Conservation (phyloP, 2,888 invertebrate genomes). For the Drosophila merina region DNA sequence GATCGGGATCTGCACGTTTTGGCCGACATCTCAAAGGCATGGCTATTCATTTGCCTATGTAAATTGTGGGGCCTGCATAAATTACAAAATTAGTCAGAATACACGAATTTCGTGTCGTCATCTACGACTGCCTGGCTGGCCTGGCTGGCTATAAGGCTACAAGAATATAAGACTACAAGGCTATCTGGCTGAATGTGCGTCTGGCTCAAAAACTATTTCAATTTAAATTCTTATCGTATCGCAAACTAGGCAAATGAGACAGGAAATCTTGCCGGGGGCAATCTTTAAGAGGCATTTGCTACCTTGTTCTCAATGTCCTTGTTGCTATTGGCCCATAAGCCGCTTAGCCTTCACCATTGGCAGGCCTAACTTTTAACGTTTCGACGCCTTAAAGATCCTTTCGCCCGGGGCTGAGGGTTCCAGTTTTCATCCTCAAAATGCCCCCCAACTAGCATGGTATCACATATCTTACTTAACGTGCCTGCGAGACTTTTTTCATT, state of each 20-base stretch:
- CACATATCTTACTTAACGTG: constrained; percentile 76
- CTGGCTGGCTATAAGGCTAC: constrained; percentile 5
- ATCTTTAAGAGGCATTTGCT: constrained; percentile 46
- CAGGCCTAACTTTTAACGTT: constrained; percentile 72
- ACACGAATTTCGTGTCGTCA: constrained; percentile 42
- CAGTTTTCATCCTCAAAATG: constrained; percentile 6
- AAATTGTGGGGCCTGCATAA: constrained; percentile 50
- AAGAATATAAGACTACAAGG: background rate
- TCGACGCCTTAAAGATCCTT: constrained; percentile 60
- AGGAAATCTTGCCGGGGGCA: constrained; percentile 23
- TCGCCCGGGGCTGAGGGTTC: constrained; percentile 6
- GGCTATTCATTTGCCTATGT: constrained; percentile 48
- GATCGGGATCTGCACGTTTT: constrained; percentile 16
- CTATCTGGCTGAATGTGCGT: background rate
- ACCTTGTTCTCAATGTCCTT: constrained; percentile 32
- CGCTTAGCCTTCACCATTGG: constrained; percentile 66
- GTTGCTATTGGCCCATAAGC: constrained; percentile 54
- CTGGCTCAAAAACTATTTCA: constrained; percentile 54
- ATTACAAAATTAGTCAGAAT: constrained; percentile 59
- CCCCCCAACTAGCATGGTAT: constrained; percentile 43
- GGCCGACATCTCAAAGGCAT: background rate
- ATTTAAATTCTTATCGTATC: constrained; percentile 61
- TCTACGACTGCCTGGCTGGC: constrained; percentile 1
- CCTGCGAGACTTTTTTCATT: constrained; percentile 77
- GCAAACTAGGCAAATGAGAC: constrained; percentile 42